Evolutionary conservation across 2,888 invertebrate genomes (phyloP).

Genomic region (Pammene fasciana): DNA sequence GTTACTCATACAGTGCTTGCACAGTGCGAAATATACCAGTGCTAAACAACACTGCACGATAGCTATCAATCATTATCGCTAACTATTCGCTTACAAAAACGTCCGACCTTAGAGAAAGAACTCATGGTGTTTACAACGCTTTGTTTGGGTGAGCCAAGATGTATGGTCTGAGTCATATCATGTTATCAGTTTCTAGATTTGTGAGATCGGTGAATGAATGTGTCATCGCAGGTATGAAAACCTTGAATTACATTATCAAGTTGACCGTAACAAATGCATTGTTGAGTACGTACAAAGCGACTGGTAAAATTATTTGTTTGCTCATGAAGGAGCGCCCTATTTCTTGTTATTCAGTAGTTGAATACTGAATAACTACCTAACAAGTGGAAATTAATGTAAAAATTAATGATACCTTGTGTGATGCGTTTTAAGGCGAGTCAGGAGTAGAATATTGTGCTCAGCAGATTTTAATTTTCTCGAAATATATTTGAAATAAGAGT

Average conservation of each 20-base stretch:
- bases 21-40: slow-evolving; percentile 28
- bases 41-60: slow-evolving; percentile 32
- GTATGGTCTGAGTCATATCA: slow-evolving; percentile 11
- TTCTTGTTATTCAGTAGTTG: too few relatives aligned
- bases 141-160: not conserved
- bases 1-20: slow-evolving; percentile 8
- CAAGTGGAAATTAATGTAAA: too few relatives aligned
- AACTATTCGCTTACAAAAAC: not conserved
- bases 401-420: too few relatives aligned
- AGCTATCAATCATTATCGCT: slow-evolving; percentile 27
- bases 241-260: not conserved
- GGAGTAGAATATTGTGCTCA: too few relatives aligned
- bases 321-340: not conserved
- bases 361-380: too few relatives aligned
- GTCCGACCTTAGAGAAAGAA: not conserved
- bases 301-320: not conserved
- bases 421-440: too few relatives aligned
- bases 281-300: not conserved
- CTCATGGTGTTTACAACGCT: not conserved
- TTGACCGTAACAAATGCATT: not conserved
- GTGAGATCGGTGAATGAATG: slow-evolving; percentile 27
- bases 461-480: too few relatives aligned
- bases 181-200: slow-evolving; percentile 22
- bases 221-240: slow-evolving; percentile 24
- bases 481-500: too few relatives aligned